Percentiles rank a stretch among this genome's conserved stretches.
Evolutionary conservation across 2,797 vertebrate genomes (phyloP).

Genomic region (Gouania willdenowi): DNA sequence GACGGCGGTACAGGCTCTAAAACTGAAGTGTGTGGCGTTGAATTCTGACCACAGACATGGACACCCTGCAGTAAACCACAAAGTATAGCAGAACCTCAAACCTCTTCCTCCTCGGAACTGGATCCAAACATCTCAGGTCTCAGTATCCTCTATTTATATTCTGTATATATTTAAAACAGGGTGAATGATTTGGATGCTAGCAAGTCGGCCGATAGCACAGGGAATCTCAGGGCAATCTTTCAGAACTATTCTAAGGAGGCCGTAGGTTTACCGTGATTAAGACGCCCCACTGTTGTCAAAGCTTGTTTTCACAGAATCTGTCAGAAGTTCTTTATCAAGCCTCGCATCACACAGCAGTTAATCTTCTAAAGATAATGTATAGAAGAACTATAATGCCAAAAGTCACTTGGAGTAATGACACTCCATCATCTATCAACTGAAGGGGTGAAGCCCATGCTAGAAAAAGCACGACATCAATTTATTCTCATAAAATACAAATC

Average conservation of each 20-base stretch:
- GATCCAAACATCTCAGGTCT: constrained; percentile 74
- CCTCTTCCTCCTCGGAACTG: constrained; percentile 60
- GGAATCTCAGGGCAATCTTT: constrained; percentile 48
- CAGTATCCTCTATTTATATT: constrained; percentile 78
- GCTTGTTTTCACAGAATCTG: constrained; percentile 28
- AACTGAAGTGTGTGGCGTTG: constrained; percentile 36
- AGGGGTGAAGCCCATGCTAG: too few relatives aligned
- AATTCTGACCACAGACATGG: constrained; percentile 64
- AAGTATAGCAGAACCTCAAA: constrained; percentile 61
- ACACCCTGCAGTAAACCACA: constrained; percentile 46
- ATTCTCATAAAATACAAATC: too few relatives aligned
- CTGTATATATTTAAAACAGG: constrained; percentile 73
- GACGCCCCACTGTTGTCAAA: constrained; percentile 26
- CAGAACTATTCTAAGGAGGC: constrained; percentile 53
- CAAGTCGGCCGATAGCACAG: constrained; percentile 48
- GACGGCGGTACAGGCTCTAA: constrained; percentile 51
- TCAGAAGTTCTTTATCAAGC: constrained; percentile 11
- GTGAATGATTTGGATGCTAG: constrained; percentile 69
- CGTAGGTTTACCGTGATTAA: constrained; percentile 44
- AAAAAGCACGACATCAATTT: too few relatives aligned
- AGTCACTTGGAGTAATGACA: too few relatives aligned
- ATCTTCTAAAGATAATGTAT: too few relatives aligned
- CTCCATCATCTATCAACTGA: too few relatives aligned
- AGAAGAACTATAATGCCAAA: too few relatives aligned
- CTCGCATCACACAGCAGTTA: constrained; percentile 12